Conservation (phyloP, 2,797 vertebrate species). For the Sus cebifrons region DNA sequence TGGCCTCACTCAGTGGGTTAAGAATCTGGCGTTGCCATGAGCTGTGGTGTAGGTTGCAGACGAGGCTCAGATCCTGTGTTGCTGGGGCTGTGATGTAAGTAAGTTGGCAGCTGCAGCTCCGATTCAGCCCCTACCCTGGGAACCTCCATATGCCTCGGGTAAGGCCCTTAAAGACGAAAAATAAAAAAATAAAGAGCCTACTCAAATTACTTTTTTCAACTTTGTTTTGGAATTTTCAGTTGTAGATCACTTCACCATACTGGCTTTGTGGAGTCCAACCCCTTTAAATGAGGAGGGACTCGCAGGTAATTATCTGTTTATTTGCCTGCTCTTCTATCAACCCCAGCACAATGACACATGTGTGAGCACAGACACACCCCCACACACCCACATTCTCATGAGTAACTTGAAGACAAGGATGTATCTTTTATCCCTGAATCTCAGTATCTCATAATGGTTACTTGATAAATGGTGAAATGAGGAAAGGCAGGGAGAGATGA, state of each 20-base stretch:
- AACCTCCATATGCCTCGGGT: too few relatives aligned
- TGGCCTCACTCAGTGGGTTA: too few relatives aligned
- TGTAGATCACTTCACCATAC: not conserved
- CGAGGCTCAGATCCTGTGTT: too few relatives aligned
- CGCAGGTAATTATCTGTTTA: not conserved
- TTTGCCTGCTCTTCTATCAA: not conserved
- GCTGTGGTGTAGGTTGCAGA: too few relatives aligned
- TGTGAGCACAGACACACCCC: too few relatives aligned
- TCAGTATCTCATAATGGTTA: not conserved
- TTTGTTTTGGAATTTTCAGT: constrained; percentile 46
- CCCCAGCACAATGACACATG: rapidly evolving
- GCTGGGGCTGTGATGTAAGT: too few relatives aligned
- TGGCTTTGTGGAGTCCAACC: not conserved
- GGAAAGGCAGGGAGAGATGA: not conserved
- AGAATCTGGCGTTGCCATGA: too few relatives aligned
- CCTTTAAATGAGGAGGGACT: not conserved
- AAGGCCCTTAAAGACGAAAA: too few relatives aligned
- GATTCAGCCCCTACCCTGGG: too few relatives aligned
- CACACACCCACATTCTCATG: rapidly evolving
- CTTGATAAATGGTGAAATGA: not conserved
- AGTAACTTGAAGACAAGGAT: not conserved
- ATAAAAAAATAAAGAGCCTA: not conserved
- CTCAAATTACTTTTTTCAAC: constrained; percentile 6
- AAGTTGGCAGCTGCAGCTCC: too few relatives aligned
- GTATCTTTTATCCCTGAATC: not conserved